Evolutionary conservation across 2,888 invertebrate species (phyloP), one percentile per base, ranked within the genome.

Genomic region (Ctena decussata): DNA sequence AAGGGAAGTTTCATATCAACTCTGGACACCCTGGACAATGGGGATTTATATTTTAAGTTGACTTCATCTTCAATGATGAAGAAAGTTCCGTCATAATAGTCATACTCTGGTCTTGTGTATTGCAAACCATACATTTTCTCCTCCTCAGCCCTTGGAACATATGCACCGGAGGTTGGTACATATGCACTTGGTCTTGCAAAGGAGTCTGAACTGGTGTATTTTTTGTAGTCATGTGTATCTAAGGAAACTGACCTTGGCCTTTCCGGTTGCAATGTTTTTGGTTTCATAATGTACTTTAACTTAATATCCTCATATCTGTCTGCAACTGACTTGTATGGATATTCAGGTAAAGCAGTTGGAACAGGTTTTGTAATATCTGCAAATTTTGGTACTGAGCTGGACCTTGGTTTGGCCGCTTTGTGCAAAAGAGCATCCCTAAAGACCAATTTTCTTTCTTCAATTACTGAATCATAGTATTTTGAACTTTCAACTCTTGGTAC

Each of bases 241-340:
- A 85, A 73, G 1, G 87, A 65, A 32, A 87, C 57, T 30, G 87
- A 87, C 39, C 76, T 81, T 35, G 85, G 77, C 49, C 81, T 74
- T 24, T 80, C 37, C 53, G 77, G 84, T 8, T 24, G 46, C 85
- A 84, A 87, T 27, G 73, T 49, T 24, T 81, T 80, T 0, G 84
- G 75, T 27, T 27, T 1, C 5, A 84, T 53, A 27, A 85, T 85
- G 75, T 72, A 72, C n/a, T 83, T 85, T 35, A 80, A 79, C 74
- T 88, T 88, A n/a, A 88, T 88, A 70, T 88, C 85, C 73, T 85
- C 85, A 41, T 77, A 85, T 46, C 85, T 72, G 41, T 88, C 85
- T 21, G 85, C 84, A 21, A 88, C 84, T 0, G 88, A 85, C 3
- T 78, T 53, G 70, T 85, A 78, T 32, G 46, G 49, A 5, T 53